Conservation (phyloP, 2,888 invertebrate species). For the Adelphocoris suturalis region DNA sequence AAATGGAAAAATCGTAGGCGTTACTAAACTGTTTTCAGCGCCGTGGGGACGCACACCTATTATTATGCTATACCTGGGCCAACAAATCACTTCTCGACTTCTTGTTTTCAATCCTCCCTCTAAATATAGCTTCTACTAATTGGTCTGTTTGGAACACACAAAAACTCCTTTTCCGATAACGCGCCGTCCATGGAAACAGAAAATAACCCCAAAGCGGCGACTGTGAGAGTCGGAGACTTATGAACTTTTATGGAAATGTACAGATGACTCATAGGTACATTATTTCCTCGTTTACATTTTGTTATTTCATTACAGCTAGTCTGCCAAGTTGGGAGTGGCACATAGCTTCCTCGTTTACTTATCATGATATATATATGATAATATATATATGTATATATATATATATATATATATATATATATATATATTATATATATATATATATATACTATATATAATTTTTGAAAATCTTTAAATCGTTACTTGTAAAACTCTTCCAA, state of each 20-base stretch:
- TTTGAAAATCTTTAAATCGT: too few species aligned
- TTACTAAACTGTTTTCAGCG: background rate
- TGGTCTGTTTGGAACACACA: conserved; percentile 50
- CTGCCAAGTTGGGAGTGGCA: too few species aligned
- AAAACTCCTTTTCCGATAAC: background rate
- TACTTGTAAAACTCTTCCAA: too few species aligned
- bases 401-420: too few species aligned
- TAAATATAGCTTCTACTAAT: conserved; percentile 59
- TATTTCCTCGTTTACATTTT: background rate
- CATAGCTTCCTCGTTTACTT: too few species aligned
- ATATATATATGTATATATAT: too few species aligned
- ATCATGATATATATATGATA: too few species aligned
- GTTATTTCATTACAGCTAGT: too few species aligned
- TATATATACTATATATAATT: too few species aligned
- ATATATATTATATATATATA: too few species aligned
- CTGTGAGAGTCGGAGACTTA: background rate
- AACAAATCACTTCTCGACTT: conserved; percentile 46
- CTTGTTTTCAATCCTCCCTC: conserved; percentile 30
- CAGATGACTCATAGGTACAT: background rate
- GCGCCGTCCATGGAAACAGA: background rate
- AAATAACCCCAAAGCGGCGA: background rate
- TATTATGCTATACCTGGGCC: background rate
- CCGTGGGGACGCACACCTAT: background rate
- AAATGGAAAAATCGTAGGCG: background rate
- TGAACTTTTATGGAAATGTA: conserved; percentile 20